Conservation (phyloP, 2,113 vertebrate species). For the Poecile atricapillus region DNA sequence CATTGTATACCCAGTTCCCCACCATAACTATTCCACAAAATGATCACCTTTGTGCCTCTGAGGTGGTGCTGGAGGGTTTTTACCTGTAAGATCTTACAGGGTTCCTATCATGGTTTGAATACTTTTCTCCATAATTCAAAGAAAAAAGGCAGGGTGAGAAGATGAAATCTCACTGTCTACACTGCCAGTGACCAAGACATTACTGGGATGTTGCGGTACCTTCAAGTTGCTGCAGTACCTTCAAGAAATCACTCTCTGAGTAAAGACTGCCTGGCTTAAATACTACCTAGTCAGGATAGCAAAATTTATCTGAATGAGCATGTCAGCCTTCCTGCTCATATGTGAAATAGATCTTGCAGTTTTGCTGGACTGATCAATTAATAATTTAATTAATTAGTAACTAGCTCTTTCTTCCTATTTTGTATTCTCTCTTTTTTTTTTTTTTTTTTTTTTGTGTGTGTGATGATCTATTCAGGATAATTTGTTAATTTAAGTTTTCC, state of each 20-base stretch:
- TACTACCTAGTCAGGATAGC: not conserved
- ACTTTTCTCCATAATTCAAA: not conserved
- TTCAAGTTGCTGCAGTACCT: not conserved
- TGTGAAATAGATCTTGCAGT: not conserved
- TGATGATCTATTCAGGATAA: not conserved
- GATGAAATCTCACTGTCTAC: not conserved
- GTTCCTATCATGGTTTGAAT: not conserved
- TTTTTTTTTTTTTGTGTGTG: too few relatives aligned
- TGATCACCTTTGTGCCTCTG: accelerated
- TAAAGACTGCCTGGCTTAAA: not conserved
- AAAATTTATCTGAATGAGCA: not conserved
- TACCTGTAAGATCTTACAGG: not conserved
- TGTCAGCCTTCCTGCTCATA: not conserved
- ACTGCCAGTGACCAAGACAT: not conserved
- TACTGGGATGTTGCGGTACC: not conserved
- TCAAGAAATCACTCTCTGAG: not conserved
- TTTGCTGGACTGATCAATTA: not conserved
- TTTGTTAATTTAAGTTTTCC: not conserved
- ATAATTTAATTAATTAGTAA: not conserved
- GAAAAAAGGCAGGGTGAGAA: not conserved
- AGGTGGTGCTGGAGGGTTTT: not conserved
- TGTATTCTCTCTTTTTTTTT: not conserved
- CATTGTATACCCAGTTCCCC: accelerated
- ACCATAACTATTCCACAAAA: not conserved
- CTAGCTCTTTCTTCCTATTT: not conserved